These are phyloP conservation scores for Polyodon spathula DNA, from an alignment of 2,113 vertebrate species.

Conservation along the genomic window DNA sequence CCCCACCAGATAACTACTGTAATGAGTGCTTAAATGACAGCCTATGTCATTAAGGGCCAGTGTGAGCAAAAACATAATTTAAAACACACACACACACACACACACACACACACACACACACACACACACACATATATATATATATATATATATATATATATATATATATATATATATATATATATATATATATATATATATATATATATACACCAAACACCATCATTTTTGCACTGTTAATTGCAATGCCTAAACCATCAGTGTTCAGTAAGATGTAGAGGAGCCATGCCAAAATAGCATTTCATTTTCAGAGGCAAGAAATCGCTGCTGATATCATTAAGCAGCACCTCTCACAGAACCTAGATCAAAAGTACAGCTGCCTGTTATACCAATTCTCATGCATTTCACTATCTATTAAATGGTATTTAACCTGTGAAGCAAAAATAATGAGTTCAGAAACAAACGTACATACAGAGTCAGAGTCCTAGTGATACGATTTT, in stretches of 20 bases:
- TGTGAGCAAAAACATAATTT: too few relatives aligned
- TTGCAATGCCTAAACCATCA: too few relatives aligned
- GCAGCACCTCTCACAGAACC: conserved; percentile 48
- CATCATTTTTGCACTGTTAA: conserved; percentile 24
- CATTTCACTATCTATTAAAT: conserved; percentile 16
- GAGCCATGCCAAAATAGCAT: conserved; percentile 52
- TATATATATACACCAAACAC: conserved; percentile 21
- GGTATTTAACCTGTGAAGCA: too few relatives aligned
- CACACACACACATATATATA: background rate
- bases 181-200: background rate
- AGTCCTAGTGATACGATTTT: too few relatives aligned
- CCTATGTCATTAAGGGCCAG: too few relatives aligned
- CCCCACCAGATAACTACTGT: too few relatives aligned
- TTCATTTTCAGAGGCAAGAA: conserved; percentile 41
- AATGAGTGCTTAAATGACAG: too few relatives aligned
- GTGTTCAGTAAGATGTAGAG: conserved; percentile 50
- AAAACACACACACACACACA: background rate
- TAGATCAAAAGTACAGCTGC: conserved; percentile 24
- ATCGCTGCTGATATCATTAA: conserved; percentile 43
- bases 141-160: background rate
- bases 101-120: background rate
- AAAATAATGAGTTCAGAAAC: background rate
- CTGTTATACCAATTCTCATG: conserved; percentile 37
- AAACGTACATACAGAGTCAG: too few relatives aligned
- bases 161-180: conserved; percentile 1